phyloP scores from a whole-genome alignment of 2,113 vertebrate genomes.

The Zootoca vivipara region DNA sequence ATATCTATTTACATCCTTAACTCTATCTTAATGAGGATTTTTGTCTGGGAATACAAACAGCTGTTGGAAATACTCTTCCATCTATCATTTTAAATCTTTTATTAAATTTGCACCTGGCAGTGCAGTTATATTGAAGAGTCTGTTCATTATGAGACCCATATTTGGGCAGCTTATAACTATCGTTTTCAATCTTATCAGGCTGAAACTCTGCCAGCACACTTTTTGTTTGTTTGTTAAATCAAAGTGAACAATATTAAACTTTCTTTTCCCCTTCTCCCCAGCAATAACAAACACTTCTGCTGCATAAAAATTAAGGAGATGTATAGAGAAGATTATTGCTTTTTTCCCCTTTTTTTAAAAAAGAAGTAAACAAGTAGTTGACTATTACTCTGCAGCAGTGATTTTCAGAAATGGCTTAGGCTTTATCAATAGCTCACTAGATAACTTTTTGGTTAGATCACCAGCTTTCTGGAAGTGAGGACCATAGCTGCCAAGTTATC shows the following conservation, averaged over 20 bases:
- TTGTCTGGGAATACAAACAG: slow-evolving; percentile 73
- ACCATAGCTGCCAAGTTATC: too few species aligned
- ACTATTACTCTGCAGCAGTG: background rate
- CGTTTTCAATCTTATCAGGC: slow-evolving; percentile 62
- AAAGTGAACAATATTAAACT: slow-evolving; percentile 26
- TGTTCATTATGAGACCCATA: slow-evolving; percentile 68
- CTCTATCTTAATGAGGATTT: slow-evolving; percentile 70
- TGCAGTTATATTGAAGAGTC: slow-evolving; percentile 71
- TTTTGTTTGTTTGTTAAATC: slow-evolving; percentile 33
- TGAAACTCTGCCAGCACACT: slow-evolving; percentile 43
- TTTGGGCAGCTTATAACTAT: slow-evolving; percentile 66
- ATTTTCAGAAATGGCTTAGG: background rate
- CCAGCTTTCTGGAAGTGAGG: background rate
- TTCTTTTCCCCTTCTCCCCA: background rate
- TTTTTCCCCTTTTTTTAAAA: background rate
- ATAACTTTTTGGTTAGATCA: background rate
- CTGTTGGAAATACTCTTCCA: slow-evolving; percentile 74
- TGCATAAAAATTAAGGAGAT: slow-evolving; percentile 14
- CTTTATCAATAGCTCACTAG: background rate
- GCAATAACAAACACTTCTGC: background rate
- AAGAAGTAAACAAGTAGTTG: background rate
- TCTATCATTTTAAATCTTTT: slow-evolving; percentile 79
- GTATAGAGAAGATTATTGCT: background rate
- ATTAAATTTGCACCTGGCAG: slow-evolving; percentile 81
- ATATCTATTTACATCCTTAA: slow-evolving; percentile 62